These are phyloP conservation scores for Linnaemya vulpina DNA, from an alignment of 2,888 invertebrate species.

Conservation along the genomic window DNA sequence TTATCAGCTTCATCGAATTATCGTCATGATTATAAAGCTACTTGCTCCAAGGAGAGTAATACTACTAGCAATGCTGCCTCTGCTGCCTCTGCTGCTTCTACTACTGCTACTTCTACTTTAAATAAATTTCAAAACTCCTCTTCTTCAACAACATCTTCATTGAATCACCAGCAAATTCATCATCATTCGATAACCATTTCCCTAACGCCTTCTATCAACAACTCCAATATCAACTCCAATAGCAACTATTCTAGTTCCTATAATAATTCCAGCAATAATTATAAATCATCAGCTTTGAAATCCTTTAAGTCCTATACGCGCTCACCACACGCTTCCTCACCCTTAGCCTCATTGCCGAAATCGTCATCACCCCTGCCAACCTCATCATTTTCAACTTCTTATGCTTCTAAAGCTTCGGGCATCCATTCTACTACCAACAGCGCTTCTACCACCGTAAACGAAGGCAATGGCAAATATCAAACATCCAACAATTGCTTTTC, in stretches of 20 bases:
- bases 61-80: conserved; percentile 69
- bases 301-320: conserved; percentile 66
- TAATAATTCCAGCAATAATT: conserved; percentile 53
- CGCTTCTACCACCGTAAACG: conserved; percentile 38
- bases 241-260: conserved; percentile 50
- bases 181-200: conserved; percentile 70
- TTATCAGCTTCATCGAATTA: conserved; percentile 61
- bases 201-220: conserved; percentile 58
- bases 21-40: conserved; percentile 68
- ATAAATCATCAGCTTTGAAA: conserved; percentile 53
- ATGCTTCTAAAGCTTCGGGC: conserved; percentile 68
- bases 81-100: conserved; percentile 74
- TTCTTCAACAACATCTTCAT: conserved; percentile 59
- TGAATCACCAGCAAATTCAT: conserved; percentile 65
- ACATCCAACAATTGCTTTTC: conserved; percentile 61
- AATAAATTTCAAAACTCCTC: conserved; percentile 58
- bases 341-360: conserved; percentile 67
- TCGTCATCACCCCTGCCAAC: conserved; percentile 68
- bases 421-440: conserved; percentile 55
- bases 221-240: conserved; percentile 60
- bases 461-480: conserved; percentile 70
- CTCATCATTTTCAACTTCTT: conserved; percentile 57
- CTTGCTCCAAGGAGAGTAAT: conserved; percentile 68
- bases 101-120: conserved; percentile 67
- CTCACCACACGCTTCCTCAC: conserved; percentile 68